Percentiles rank a stretch among this genome's conserved stretches.
Conservation (phyloP, 2,888 invertebrate species). For the Octodonta nipae region DNA sequence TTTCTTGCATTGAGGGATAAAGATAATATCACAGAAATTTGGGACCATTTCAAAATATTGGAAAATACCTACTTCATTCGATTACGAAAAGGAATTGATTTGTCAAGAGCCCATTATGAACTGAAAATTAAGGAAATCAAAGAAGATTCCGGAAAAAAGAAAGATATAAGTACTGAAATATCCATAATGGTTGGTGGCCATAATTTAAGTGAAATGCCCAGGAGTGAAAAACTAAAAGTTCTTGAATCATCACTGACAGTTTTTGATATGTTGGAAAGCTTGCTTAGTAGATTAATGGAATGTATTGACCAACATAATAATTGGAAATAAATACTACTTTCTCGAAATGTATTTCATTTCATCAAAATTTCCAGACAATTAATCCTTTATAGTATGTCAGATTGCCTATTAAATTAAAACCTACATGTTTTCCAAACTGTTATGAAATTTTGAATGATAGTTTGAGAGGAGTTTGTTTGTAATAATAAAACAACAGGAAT, state of each 20-base stretch:
- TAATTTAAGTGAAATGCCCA: constrained; percentile 44
- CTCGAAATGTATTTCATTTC: too few relatives aligned
- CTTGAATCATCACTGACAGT: constrained; percentile 56
- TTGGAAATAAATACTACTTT: too few relatives aligned
- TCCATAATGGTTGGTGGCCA: constrained; percentile 47
- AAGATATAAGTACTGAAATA: too few relatives aligned
- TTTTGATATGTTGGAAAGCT: constrained; percentile 69
- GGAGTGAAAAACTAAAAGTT: constrained; percentile 49
- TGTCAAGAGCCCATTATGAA: constrained; percentile 69
- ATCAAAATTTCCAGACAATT: too few relatives aligned
- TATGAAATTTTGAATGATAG: too few relatives aligned
- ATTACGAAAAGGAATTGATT: constrained; percentile 54
- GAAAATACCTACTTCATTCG: constrained; percentile 46
- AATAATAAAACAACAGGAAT: too few relatives aligned
- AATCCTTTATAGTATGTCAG: too few relatives aligned
- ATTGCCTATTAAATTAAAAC: too few relatives aligned
- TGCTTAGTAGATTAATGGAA: constrained; percentile 56
- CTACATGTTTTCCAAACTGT: too few relatives aligned
- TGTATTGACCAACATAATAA: constrained; percentile 26
- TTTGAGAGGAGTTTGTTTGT: too few relatives aligned
- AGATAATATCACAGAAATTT: constrained; percentile 52
- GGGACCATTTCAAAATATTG: constrained; percentile 43
- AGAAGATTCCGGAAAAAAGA: constrained; percentile 32
- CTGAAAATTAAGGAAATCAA: constrained; percentile 51
- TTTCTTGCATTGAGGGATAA: constrained; percentile 60